Base-by-base conservation (phyloP, 2,113 vertebrate genomes). In the Lophochroa leadbeateri region DNA sequence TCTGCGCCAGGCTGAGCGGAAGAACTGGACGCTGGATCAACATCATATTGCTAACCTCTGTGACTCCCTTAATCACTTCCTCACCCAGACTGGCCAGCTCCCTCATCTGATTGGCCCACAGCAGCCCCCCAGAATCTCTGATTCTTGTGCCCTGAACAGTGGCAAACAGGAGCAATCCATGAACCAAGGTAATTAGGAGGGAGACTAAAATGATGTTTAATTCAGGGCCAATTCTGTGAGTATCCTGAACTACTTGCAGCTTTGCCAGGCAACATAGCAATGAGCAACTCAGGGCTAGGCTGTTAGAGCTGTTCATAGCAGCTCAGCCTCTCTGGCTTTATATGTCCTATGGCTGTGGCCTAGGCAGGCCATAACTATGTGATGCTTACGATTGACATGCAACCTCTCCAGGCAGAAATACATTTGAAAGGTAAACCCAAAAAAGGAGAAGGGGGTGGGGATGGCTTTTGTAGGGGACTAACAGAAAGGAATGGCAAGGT, bases 21-120 rank as follows among this genome's bases (percentile, higher is more conserved):
- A 98, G 97, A 98, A 98, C 97, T 98, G 98, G 98, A 98, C 98
- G 81, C 97, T 98, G 65, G 98, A 98, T 97, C 98, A 98, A 96
- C 98, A 98, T 75, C 98, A 98, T 78, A 98, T 98, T 88, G 98
- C 98, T 97, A 98, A 98, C 72, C 97, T 98, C 95, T 98, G 98
- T 49, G 98, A 98, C 93, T 98, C 98, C 88, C 98, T 98, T 85
- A 98, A 98, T 97, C 98, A 98, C 90, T 98, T 98, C 88, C 98
- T 98, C 16, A 98, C 98, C 83, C 98, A 98, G 96, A 98, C 98
- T 75, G 98, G 98, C 71, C 98, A 98, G n/a, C 96, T 98, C 53
- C 98, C 98, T 94, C 97, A 98, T 5, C 97, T 97, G 33, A 83
- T 98, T 78, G 93, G 94, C 70, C 96, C 98, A 37, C 98, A 98